Evolutionary conservation across 2,797 vertebrate species (phyloP), one percentile per base, ranked within the genome.

Genomic region (Lophius americanus): DNA sequence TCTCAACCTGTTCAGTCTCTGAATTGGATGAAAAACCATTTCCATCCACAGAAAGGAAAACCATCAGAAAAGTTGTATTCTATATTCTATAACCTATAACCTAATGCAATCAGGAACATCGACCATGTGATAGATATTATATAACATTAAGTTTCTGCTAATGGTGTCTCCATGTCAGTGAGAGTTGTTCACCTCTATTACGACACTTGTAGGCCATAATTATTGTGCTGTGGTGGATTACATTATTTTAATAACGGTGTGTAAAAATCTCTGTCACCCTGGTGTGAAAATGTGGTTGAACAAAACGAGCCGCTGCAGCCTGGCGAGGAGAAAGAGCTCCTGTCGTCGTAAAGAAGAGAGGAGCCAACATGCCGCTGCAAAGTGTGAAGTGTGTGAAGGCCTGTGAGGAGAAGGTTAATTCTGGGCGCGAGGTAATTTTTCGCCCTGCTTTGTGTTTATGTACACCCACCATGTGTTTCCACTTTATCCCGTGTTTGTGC

Each of bases 381-480:
- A 0, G 38, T 14, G 51, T 58, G 50, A 32, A 0, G 38, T 14
- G 51, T 58, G 50, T 43, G 54, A 59, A 60, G 32, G 14, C 7
- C 70, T 62, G 39, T 60, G 60, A 65, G 53, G 56, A 67, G 48
- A 65, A 74, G 54, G 48, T 32, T 58, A 74, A 58, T n/a, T 6
- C 32, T 41, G 51, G 59, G 59, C 78, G 75, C 70, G 50, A 76
- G 74, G 70, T 86, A 47, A 78, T 76, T 76, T 68, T 70, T 64
- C 73, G 62, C 62, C 68, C 36, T 12, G 38, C 59, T 70, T 53
- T 66, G 65, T 81, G 59, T 79, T 71, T 71, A 44, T 41, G 33
- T 59, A 65, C 54, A 57, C 36, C 65, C 51, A 12, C 68, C 88
- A 89, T 88, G 73, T 90, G 85, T 90, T 92, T 89, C 78, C 88